Conservation (phyloP, 2,113 vertebrate genomes). For the Atherinomorus stipes region DNA sequence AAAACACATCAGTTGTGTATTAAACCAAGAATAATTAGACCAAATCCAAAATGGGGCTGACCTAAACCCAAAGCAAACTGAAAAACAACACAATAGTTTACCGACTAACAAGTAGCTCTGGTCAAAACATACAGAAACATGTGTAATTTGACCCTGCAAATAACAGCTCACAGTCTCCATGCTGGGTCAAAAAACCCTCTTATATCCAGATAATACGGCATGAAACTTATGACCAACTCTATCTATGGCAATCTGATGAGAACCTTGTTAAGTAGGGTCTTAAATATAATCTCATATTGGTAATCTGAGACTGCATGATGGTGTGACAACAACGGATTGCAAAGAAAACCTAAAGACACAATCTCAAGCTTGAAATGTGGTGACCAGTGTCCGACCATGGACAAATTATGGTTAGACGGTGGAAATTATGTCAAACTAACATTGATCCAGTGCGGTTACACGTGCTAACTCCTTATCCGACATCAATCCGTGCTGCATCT, state of each 20-base stretch:
- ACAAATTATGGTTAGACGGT: background rate
- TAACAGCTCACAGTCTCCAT: background rate
- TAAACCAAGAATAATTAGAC: background rate
- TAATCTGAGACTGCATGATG: background rate
- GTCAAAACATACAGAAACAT: background rate
- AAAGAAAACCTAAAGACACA: background rate
- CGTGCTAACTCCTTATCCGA: background rate
- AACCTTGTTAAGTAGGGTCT: background rate
- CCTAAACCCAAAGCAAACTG: background rate
- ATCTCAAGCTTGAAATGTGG: background rate
- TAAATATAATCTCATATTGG: background rate
- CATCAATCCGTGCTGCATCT: background rate
- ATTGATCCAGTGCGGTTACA: background rate
- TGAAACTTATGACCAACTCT: background rate
- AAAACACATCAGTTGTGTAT: background rate
- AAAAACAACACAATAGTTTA: background rate
- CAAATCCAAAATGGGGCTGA: background rate
- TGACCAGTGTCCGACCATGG: background rate
- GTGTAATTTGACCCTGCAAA: conserved; percentile 9
- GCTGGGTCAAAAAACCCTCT: background rate
- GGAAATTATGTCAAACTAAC: background rate
- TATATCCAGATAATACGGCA: conserved; percentile 5
- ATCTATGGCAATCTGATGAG: background rate
- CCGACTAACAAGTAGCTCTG: conserved; percentile 6
- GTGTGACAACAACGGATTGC: background rate